phyloP scores from a whole-genome alignment of 2,888 invertebrate species.

The Hetaerina titia region DNA sequence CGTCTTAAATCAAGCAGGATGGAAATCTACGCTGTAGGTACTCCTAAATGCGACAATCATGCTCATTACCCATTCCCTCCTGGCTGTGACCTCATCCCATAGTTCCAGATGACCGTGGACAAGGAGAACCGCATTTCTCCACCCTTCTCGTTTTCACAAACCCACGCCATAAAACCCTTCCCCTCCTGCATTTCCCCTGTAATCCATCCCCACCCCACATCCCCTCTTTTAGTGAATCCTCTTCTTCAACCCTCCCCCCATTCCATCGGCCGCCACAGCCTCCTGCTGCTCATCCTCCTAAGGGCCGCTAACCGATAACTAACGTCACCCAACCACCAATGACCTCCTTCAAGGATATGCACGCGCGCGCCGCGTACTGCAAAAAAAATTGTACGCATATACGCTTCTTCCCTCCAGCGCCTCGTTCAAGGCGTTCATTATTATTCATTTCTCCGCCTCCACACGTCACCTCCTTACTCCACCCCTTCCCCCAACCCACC shows the following conservation, averaged over 20 bases:
- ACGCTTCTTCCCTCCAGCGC: slow-evolving; percentile 38
- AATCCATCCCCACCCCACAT: neutral
- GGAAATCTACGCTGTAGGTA: neutral
- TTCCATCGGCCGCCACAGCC: neutral
- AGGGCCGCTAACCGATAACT: slow-evolving; percentile 61
- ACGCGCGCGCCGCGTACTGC: slow-evolving; percentile 28
- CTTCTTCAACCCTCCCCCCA: neutral
- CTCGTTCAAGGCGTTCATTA: slow-evolving; percentile 33
- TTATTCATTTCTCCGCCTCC: slow-evolving; percentile 45
- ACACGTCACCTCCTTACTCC: neutral
- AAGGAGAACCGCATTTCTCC: slow-evolving; percentile 29
- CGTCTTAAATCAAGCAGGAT: neutral
- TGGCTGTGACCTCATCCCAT: neutral
- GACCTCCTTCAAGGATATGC: slow-evolving; percentile 65
- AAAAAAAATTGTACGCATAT: slow-evolving; percentile 2
- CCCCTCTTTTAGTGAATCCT: neutral
- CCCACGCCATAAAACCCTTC: neutral
- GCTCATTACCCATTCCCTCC: slow-evolving; percentile 8
- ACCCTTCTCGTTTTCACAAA: neutral
- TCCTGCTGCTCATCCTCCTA: neutral
- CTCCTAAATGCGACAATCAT: neutral
- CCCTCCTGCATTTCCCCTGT: neutral
- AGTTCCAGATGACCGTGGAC: slow-evolving; percentile 16
- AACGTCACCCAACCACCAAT: slow-evolving; percentile 62
- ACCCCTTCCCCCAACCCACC: neutral